phyloP scores from a whole-genome alignment of 2,888 invertebrate genomes.

The Anodontia alba region DNA sequence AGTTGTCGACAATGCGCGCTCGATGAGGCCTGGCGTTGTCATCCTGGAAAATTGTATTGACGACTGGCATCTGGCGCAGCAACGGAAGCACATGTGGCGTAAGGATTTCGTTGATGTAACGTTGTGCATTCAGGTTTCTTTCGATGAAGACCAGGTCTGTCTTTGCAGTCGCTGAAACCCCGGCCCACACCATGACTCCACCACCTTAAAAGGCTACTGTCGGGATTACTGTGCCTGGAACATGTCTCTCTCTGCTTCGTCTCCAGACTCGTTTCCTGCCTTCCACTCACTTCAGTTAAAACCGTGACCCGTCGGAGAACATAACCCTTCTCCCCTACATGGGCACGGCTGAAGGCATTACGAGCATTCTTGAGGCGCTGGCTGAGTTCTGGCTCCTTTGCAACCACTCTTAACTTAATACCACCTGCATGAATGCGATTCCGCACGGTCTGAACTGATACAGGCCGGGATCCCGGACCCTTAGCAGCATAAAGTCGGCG shows the following conservation, averaged over 20 bases:
- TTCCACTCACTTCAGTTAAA: background rate
- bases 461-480: too few relatives aligned
- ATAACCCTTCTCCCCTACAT: conserved; percentile 11
- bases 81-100: background rate
- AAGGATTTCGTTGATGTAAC: conserved; percentile 13
- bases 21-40: background rate
- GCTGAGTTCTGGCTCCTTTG: too few relatives aligned
- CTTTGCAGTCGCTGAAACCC: background rate
- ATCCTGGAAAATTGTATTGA: background rate
- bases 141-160: conserved; percentile 6
- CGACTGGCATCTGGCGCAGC: background rate
- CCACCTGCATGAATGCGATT: too few relatives aligned
- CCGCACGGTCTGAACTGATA: too few relatives aligned
- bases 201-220: background rate
- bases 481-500: too few relatives aligned
- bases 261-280: background rate
- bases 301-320: conserved; percentile 16
- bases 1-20: background rate
- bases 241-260: background rate
- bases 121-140: conserved; percentile 14
- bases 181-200: background rate
- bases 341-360: background rate
- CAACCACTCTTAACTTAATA: too few relatives aligned
- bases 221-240: background rate
- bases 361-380: background rate